These are phyloP conservation scores for Anas georgica DNA, from an alignment of 2,797 vertebrate genomes.

Conservation along the genomic window DNA sequence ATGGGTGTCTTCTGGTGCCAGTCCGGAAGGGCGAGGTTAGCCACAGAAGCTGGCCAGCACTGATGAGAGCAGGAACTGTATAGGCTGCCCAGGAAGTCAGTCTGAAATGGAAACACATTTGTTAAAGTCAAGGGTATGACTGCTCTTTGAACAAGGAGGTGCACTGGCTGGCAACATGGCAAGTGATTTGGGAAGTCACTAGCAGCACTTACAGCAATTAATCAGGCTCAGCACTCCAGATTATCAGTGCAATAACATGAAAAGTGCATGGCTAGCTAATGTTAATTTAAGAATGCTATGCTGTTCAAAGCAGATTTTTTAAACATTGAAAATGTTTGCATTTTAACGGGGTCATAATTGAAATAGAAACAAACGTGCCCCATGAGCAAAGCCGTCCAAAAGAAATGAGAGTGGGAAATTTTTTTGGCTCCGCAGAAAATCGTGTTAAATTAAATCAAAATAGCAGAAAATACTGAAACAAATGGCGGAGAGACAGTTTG, in stretches of 20 bases:
- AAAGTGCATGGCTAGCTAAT: not conserved
- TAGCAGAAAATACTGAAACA: constrained; percentile 17
- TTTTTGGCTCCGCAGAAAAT: constrained; percentile 25
- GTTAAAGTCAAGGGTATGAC: not conserved
- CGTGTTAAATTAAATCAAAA: constrained; percentile 6
- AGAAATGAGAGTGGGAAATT: not conserved
- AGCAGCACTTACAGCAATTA: not conserved
- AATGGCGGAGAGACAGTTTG: not conserved
- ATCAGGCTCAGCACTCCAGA: not conserved
- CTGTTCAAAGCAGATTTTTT: constrained; percentile 29
- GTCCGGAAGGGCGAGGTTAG: not conserved
- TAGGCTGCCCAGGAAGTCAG: not conserved
- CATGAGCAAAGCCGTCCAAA: not conserved
- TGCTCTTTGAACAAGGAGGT: not conserved
- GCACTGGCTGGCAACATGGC: not conserved
- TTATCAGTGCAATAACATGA: not conserved
- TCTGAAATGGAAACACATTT: not conserved
- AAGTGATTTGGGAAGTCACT: not conserved
- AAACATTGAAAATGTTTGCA: constrained; percentile 6
- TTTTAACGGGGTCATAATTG: constrained; percentile 6
- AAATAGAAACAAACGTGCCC: constrained; percentile 30
- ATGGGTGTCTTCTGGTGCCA: rapidly evolving
- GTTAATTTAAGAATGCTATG: not conserved
- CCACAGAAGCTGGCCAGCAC: not conserved
- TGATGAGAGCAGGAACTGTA: not conserved